phyloP scores from a whole-genome alignment of 1,140 invertebrate species.

The Drosophila lini region DNA sequence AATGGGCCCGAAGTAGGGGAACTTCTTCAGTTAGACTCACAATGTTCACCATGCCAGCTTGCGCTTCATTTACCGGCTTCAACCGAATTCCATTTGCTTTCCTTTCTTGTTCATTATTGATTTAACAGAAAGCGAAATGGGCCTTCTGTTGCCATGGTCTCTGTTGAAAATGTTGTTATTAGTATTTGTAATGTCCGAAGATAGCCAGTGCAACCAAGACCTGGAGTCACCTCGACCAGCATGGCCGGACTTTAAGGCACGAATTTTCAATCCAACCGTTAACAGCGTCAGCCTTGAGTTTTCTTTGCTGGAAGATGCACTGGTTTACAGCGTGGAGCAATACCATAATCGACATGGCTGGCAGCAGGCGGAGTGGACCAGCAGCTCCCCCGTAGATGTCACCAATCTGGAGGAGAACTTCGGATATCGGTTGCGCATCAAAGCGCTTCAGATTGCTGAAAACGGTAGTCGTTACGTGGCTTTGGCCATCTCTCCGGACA shows the following conservation, averaged over 20 bases:
- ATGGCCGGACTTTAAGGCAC: conserved; percentile 56
- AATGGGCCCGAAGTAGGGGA: conserved; percentile 15
- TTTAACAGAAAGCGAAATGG: conserved; percentile 3
- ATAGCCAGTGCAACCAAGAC: conserved; percentile 2
- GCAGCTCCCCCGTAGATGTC: conserved; percentile 40
- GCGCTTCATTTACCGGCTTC: conserved; percentile 40
- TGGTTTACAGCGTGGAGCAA: conserved; percentile 71
- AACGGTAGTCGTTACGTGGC: conserved; percentile 38
- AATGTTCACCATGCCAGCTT: conserved; percentile 33
- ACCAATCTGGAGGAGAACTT: conserved; percentile 77
- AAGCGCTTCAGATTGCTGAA: conserved; percentile 41
- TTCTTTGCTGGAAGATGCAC: conserved; percentile 31
- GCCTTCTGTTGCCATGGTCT: conserved; percentile 3
- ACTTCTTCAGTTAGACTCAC: background rate
- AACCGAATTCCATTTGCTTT: conserved; percentile 12
- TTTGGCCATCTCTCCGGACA: conserved; percentile 63
- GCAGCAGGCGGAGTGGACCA: conserved; percentile 68
- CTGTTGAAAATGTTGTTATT: background rate
- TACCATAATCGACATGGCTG: conserved; percentile 61
- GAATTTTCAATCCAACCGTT: conserved; percentile 50
- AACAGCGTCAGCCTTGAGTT: conserved; percentile 65
- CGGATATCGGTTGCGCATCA: conserved; percentile 67
- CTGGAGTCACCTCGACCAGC: background rate
- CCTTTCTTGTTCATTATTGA: conserved; percentile 10
- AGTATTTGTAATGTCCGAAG: background rate